Evolutionary conservation across 1,140 invertebrate species (phyloP).

Genomic region (Zaprionus tsacasi): DNA sequence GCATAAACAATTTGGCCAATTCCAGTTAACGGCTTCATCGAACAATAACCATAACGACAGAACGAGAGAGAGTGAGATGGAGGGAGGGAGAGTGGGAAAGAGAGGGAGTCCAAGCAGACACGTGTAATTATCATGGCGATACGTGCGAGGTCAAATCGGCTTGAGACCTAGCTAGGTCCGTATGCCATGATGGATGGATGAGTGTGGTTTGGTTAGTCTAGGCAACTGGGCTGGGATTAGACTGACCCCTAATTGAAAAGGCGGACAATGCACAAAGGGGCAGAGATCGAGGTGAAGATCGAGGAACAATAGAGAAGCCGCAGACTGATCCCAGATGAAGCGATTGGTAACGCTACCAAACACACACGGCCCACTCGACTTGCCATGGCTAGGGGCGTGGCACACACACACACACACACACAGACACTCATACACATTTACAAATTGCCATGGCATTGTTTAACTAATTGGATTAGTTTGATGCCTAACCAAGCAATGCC

Average conservation of each 20-base stretch:
- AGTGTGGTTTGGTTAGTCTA: not conserved
- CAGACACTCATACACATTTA: constrained; percentile 6
- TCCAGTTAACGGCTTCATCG: constrained; percentile 28
- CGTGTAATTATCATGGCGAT: constrained; percentile 3
- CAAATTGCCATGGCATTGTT: constrained; percentile 46
- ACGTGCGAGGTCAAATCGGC: constrained; percentile 22
- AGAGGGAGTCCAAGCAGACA: not conserved
- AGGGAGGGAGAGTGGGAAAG: too few species aligned
- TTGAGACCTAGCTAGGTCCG: constrained; percentile 1
- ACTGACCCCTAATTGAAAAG: constrained; percentile 18
- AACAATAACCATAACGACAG: constrained; percentile 28
- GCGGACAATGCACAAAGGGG: constrained; percentile 8
- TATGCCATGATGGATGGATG: constrained; percentile 29
- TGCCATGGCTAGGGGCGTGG: constrained; percentile 29
- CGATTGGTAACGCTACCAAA: constrained; percentile 14
- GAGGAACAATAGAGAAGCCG: constrained; percentile 16
- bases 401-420: constrained; percentile 21
- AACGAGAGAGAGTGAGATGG: not conserved
- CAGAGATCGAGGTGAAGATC: not conserved
- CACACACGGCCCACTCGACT: constrained; percentile 34
- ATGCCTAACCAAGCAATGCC: constrained; percentile 53
- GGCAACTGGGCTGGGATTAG: not conserved
- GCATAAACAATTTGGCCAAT: constrained; percentile 43
- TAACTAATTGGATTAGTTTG: constrained; percentile 75
- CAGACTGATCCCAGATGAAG: constrained; percentile 5